Percentiles rank a stretch among this genome's conserved stretches.
Evolutionary conservation across 2,797 vertebrate genomes (phyloP).

Genomic region (Nothura maculosa): DNA sequence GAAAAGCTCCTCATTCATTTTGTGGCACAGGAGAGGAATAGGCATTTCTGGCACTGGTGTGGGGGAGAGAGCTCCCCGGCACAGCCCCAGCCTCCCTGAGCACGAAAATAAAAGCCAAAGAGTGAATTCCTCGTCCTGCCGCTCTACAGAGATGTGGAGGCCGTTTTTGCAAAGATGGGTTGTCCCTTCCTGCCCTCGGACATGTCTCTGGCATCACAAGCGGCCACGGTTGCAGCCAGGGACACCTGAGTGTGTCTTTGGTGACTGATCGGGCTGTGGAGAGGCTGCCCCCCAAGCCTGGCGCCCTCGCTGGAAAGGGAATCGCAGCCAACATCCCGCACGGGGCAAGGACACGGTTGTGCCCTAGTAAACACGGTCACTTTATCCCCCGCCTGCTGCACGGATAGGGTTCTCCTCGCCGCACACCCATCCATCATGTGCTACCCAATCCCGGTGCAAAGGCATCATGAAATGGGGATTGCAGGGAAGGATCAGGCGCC

Average conservation of each 20-base stretch:
- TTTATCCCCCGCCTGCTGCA: background rate
- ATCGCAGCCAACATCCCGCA: background rate
- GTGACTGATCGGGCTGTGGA: background rate
- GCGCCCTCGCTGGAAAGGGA: background rate
- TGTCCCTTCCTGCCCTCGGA: background rate
- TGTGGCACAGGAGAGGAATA: background rate
- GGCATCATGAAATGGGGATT: background rate
- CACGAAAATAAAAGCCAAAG: background rate
- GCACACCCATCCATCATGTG: background rate
- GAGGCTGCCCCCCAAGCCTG: background rate
- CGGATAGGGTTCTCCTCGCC: background rate
- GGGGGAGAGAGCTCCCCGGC: background rate
- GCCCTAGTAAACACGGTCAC: background rate
- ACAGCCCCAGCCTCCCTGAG: background rate
- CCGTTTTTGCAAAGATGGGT: background rate
- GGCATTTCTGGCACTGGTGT: background rate
- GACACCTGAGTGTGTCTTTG: background rate
- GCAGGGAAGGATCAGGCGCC: background rate
- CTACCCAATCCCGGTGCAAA: background rate
- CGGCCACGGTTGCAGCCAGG: background rate
- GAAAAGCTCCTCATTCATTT: background rate
- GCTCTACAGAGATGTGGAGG: accelerated
- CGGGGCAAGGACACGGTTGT: background rate
- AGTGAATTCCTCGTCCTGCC: background rate
- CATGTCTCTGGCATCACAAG: no score